Percentiles rank a stretch among this genome's conserved stretches.
These are phyloP conservation scores for Ophion obscuratus DNA, from an alignment of 2,888 invertebrate species.

Conservation along the genomic window DNA sequence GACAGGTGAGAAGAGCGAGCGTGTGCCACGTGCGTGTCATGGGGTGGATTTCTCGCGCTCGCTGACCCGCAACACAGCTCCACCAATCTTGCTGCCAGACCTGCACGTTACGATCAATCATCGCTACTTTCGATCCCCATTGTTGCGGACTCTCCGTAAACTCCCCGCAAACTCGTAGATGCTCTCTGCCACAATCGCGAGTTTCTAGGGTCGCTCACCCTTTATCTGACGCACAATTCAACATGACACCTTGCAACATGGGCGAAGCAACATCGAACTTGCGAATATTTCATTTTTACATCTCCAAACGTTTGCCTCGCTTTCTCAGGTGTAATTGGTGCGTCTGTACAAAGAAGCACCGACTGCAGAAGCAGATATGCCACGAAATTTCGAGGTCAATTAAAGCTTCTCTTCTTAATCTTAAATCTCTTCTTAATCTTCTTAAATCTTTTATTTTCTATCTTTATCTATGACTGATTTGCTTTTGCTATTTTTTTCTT, in stretches of 20 bases:
- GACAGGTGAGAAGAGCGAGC: conserved; percentile 55
- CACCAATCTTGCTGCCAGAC: conserved; percentile 59
- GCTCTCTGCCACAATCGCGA: background rate
- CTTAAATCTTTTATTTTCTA: too few relatives aligned
- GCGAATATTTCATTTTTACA: background rate
- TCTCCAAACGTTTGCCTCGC: background rate
- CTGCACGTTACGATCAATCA: conserved; percentile 69
- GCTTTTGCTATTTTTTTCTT: too few relatives aligned
- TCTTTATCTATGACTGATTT: too few relatives aligned
- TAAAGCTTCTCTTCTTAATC: too few relatives aligned
- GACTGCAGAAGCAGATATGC: too few relatives aligned
- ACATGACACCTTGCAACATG: background rate
- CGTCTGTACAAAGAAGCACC: too few relatives aligned
- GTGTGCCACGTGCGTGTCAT: conserved; percentile 17
- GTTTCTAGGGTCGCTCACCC: background rate
- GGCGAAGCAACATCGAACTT: background rate
- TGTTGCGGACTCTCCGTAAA: conserved; percentile 18
- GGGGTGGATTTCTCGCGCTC: conserved; percentile 25
- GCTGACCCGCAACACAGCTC: conserved; percentile 42
- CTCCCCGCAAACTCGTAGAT: conserved; percentile 11
- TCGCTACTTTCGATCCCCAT: conserved; percentile 49
- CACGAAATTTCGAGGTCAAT: too few relatives aligned
- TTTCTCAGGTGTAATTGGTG: background rate
- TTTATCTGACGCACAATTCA: background rate
- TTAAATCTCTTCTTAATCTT: too few relatives aligned